phyloP scores from a whole-genome alignment of 2,888 invertebrate genomes.

The Julus scandinavius region DNA sequence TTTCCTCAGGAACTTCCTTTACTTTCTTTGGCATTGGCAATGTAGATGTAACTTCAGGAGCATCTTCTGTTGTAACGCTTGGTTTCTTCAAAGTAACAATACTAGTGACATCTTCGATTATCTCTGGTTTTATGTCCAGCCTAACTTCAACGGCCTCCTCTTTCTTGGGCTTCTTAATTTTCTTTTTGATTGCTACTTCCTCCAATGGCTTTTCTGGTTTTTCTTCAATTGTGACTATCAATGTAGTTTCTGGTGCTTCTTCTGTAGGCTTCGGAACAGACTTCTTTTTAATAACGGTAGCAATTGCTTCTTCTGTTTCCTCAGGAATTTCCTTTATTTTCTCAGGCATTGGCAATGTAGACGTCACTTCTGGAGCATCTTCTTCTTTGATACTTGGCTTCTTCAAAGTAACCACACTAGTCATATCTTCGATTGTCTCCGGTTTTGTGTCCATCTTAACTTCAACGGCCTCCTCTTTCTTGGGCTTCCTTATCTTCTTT shows the following conservation, averaged over 20 bases:
- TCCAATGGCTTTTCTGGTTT: slow-evolving; percentile 25
- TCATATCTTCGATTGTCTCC: not conserved
- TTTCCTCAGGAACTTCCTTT: slow-evolving; percentile 51
- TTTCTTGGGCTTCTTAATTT: slow-evolving; percentile 54
- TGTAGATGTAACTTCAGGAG: slow-evolving; percentile 44
- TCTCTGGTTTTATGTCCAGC: slow-evolving; percentile 44
- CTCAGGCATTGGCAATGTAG: slow-evolving; percentile 39
- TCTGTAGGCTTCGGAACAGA: slow-evolving; percentile 43
- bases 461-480: slow-evolving; percentile 60
- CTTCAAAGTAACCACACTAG: not conserved
- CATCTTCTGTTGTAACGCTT: not conserved
- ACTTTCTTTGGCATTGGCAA: slow-evolving; percentile 24
- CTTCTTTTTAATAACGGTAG: slow-evolving; percentile 60
- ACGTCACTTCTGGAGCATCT: slow-evolving; percentile 48
- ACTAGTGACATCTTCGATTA: not conserved
- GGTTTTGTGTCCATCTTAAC: slow-evolving; percentile 47
- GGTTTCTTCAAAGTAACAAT: not conserved
- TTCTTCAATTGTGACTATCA: not conserved
- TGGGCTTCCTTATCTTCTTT: slow-evolving; percentile 53
- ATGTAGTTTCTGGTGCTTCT: slow-evolving; percentile 48
- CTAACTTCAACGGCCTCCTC: slow-evolving; percentile 59
- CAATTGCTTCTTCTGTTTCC: slow-evolving; percentile 51
- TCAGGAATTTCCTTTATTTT: slow-evolving; percentile 36
- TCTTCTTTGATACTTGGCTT: not conserved
- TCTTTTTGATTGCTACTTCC: slow-evolving; percentile 28